Base-by-base conservation (phyloP, 2,888 invertebrate species). In the Lordiphosa fenestrarum region DNA sequence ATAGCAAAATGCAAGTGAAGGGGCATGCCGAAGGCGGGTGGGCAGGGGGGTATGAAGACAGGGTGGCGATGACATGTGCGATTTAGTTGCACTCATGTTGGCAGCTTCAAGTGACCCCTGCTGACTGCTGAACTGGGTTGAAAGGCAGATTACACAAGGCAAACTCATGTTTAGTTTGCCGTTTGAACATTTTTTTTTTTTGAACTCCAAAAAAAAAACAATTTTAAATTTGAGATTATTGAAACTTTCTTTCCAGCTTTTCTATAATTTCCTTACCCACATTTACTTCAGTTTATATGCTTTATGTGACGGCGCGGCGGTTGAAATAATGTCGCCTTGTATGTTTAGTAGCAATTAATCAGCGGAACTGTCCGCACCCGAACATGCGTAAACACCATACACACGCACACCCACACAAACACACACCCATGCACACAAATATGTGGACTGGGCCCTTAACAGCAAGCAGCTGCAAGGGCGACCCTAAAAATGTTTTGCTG, bases 361-460 rank as follows among this genome's bases (percentile, higher is more conserved):
- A 84, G 84, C 82, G 83, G 69, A 82, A 77, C 84, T 81, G 82
- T 82, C 84, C 82, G 84, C 78, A 74, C 84, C 70, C 72, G 60
- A 76, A 83, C 83, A 77, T 77, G 77, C 84, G 83, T 83, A 83
- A 80, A 80, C 71, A 68, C 51, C 58, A 58, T 55, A 55, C 13
- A 53, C 44, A 39, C 30, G 33, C 30, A 48, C 25, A 58, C 30
- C 19, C 50, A 9, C 38, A 3, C 23, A 15, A 15, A 15, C 15
- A 15, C 15, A 38, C 50, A 21, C n/a, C 25, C 38, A 7, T 21
- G 25, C 59, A 47, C 39, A 30, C 12, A 36, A 36, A 44, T 36
- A 54, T 40, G 15, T 10, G 44, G 44, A 44, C 33, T 15, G 44
- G 30, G 30, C 44, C 44, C 44, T 44, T 15, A 50, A 38, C 46